A percentile compares a stretch with the other conserved stretches of the same genome.
phyloP scores from a whole-genome alignment of 2,113 vertebrate genomes.

The Neoarius graeffei region DNA sequence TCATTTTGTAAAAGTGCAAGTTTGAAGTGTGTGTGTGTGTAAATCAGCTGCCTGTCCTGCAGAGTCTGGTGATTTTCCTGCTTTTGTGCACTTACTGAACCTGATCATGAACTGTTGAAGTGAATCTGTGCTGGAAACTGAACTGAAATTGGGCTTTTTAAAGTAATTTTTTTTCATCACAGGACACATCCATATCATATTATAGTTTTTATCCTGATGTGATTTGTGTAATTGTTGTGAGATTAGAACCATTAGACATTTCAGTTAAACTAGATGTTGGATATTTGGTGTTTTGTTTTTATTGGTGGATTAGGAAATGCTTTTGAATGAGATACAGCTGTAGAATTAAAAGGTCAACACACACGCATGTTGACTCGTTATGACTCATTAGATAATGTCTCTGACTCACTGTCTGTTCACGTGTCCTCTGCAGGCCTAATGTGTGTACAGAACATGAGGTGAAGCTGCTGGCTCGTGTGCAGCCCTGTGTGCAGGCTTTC shows the following conservation, averaged over 20 bases:
- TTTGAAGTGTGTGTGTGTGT: background rate
- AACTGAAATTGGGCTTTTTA: background rate
- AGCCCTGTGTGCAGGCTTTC: slow-evolving; percentile 82
- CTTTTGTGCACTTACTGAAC: background rate
- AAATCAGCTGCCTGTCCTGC: background rate
- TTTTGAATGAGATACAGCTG: background rate
- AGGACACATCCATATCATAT: background rate
- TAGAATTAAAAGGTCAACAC: background rate
- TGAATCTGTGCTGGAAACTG: background rate
- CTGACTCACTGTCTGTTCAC: slow-evolving; percentile 56
- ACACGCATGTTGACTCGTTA: background rate
- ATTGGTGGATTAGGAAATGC: background rate
- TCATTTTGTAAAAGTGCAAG: background rate
- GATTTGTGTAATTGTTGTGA: background rate
- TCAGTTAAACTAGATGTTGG: background rate
- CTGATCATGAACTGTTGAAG: background rate
- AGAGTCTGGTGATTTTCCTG: background rate
- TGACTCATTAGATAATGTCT: background rate
- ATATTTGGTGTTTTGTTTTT: background rate
- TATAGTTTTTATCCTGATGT: background rate
- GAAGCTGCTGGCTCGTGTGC: slow-evolving; percentile 79
- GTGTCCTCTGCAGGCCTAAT: slow-evolving; percentile 78
- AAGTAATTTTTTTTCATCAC: no score
- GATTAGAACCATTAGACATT: background rate
- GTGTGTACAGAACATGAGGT: slow-evolving; percentile 82